phyloP scores from a whole-genome alignment of 1,140 invertebrate species.

The Episyrphus balteatus region DNA sequence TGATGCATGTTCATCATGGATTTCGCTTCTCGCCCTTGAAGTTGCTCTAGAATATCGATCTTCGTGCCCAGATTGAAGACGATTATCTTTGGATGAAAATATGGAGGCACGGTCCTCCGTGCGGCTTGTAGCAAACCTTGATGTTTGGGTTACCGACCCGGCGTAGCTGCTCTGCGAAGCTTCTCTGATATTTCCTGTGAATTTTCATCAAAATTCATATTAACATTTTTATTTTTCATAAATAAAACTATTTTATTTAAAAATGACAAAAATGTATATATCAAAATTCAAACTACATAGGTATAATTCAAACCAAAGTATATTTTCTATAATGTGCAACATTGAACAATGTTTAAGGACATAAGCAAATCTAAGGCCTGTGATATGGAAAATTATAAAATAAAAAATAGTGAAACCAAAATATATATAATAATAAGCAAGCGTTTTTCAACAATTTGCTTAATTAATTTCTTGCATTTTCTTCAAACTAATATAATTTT shows the following conservation, averaged over 20 bases:
- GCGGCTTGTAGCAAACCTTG: constrained; percentile 1
- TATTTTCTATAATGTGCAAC: background rate
- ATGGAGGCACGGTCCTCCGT: constrained; percentile 1
- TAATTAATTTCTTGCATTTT: too few species aligned
- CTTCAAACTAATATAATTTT: too few species aligned
- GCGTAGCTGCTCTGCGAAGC: constrained; percentile 4
- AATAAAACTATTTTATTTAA: too few species aligned
- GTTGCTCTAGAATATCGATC: constrained; percentile 3
- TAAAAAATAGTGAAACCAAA: background rate
- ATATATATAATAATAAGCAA: too few species aligned
- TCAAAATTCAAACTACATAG: too few species aligned
- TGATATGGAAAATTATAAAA: background rate
- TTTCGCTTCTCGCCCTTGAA: constrained; percentile 10
- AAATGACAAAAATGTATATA: too few species aligned
- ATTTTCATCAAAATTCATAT: too few species aligned
- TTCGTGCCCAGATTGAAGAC: constrained; percentile 1
- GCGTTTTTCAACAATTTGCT: too few species aligned
- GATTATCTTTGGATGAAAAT: constrained; percentile 1
- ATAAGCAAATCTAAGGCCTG: background rate
- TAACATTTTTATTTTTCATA: too few species aligned
- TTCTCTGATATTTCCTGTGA: background rate
- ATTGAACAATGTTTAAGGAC: background rate
- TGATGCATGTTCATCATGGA: constrained; percentile 16
- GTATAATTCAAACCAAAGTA: too few species aligned
- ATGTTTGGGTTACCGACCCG: constrained; percentile 13